Evolutionary conservation across 1,140 invertebrate genomes (phyloP).

Genomic region (Calosoma granatense): DNA sequence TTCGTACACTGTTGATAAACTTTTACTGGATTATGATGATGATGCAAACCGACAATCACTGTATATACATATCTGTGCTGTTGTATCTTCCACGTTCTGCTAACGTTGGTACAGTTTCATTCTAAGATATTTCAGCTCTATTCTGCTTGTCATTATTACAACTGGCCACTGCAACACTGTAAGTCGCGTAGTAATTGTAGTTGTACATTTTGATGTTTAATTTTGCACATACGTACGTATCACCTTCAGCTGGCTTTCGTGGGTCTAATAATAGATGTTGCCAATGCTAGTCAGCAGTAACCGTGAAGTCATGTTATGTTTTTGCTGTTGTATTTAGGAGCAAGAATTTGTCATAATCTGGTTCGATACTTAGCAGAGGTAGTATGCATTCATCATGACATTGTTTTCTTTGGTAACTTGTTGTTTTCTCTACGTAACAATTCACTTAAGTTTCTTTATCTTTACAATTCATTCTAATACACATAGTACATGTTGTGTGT

Average conservation of each 20-base stretch:
- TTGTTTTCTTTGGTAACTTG: slow-evolving; percentile 5
- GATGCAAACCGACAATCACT: no score
- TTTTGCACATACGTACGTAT: background rate
- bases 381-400: background rate
- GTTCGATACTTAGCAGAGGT: slow-evolving; percentile 2
- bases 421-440: background rate
- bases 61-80: no score
- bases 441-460: background rate
- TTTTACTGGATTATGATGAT: no score
- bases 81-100: no score
- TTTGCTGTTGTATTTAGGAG: background rate
- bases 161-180: no score
- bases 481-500: background rate
- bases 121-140: no score
- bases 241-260: background rate
- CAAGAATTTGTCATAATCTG: slow-evolving; percentile 1
- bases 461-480: background rate
- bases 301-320: background rate
- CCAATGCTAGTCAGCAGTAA: background rate
- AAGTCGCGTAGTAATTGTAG: no score
- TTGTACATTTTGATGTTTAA: background rate
- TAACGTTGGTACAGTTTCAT: no score
- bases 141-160: no score
- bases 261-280: background rate
- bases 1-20: no score